A percentile compares a stretch with the other conserved stretches of the same genome.
Conservation (phyloP, 2,113 vertebrate species). For the Phaethornis superciliosus region DNA sequence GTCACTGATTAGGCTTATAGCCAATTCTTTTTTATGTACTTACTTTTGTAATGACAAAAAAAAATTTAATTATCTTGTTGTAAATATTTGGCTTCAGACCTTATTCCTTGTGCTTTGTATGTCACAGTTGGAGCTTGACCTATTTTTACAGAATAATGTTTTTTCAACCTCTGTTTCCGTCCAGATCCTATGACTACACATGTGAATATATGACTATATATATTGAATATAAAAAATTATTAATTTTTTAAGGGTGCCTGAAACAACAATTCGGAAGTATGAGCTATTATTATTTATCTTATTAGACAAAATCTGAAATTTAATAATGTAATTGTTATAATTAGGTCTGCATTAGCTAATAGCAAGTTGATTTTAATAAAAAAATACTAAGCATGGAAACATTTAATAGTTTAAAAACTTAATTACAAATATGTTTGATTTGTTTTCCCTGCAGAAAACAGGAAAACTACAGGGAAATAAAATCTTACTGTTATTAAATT, state of each 20-base stretch:
- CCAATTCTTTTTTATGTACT: background rate
- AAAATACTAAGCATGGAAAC: background rate
- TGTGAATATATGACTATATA: background rate
- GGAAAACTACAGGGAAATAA: background rate
- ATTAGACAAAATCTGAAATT: slow-evolving; percentile 20
- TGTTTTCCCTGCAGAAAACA: background rate
- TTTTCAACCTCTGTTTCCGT: slow-evolving; percentile 5
- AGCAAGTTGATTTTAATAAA: slow-evolving; percentile 8
- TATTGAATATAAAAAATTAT: background rate
- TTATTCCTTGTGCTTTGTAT: background rate
- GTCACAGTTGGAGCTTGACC: background rate
- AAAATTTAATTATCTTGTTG: background rate
- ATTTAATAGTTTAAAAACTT: slow-evolving; percentile 5
- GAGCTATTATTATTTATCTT: slow-evolving; percentile 1
- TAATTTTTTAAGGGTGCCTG: background rate
- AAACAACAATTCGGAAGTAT: slow-evolving; percentile 16
- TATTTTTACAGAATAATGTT: background rate
- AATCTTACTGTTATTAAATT: background rate
- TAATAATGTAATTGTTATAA: slow-evolving; percentile 24
- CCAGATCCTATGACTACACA: background rate
- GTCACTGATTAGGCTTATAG: background rate
- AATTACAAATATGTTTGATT: background rate
- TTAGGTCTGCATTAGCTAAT: background rate
- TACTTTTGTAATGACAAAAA: background rate
- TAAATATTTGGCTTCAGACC: background rate